phyloP scores from a whole-genome alignment of 1,140 invertebrate genomes.

The Rhopalosiphum padi region DNA sequence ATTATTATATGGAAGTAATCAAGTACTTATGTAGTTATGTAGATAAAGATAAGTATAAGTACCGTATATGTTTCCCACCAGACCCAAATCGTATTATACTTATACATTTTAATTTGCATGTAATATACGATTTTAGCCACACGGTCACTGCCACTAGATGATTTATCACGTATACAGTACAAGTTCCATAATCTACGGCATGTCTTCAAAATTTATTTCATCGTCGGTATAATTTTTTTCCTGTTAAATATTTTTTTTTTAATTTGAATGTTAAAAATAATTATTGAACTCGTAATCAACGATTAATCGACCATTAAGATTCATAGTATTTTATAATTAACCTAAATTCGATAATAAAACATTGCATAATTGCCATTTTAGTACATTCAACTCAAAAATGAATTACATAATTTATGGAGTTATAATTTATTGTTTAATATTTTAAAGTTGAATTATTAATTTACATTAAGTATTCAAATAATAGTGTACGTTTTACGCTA shows the following conservation, averaged over 20 bases:
- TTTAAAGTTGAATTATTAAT: neutral
- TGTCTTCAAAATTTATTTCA: neutral
- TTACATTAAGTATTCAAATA: neutral
- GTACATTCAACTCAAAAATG: neutral
- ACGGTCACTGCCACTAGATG: neutral
- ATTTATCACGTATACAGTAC: neutral
- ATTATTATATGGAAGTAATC: too few relatives aligned
- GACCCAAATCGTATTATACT: neutral
- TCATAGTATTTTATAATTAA: neutral
- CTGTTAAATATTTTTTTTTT: too few relatives aligned
- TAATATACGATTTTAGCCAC: neutral
- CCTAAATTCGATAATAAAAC: neutral
- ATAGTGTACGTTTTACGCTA: neutral
- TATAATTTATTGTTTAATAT: neutral
- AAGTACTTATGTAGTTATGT: too few relatives aligned
- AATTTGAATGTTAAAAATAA: too few relatives aligned
- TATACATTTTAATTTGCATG: neutral
- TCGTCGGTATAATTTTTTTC: too few relatives aligned
- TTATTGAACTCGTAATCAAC: neutral
- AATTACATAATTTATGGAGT: neutral
- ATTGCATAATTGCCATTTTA: neutral
- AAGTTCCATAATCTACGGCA: neutral
- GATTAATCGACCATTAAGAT: neutral
- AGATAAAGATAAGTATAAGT: neutral
- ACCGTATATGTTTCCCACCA: neutral